phyloP scores from a whole-genome alignment of 2,113 vertebrate species.

The human region DNA sequence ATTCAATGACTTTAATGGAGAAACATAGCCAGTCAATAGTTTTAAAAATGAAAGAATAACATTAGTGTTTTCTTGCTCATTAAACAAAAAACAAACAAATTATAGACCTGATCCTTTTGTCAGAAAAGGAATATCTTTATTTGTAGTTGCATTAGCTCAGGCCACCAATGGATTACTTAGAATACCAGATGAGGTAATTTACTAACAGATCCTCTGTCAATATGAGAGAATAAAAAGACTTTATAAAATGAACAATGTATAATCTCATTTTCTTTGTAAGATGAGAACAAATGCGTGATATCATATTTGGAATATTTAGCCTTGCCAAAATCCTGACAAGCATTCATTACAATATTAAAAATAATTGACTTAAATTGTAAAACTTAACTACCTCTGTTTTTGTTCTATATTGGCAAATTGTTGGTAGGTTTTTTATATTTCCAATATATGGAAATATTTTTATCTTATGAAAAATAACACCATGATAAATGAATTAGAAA shows the following conservation, averaged over 20 bases:
- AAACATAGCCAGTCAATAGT: background rate
- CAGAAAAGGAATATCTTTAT: background rate
- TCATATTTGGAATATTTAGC: slow-evolving; percentile 10
- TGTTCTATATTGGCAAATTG: background rate
- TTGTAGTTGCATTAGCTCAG: background rate
- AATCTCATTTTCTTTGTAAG: slow-evolving; percentile 27
- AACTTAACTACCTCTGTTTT: background rate
- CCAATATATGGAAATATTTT: background rate
- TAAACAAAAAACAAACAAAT: background rate
- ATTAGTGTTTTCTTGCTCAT: background rate
- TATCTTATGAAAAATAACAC: background rate
- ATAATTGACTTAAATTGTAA: background rate
- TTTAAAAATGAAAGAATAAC: background rate
- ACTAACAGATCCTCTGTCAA: slow-evolving; percentile 23
- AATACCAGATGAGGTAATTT: slow-evolving; percentile 23
- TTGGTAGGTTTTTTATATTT: background rate
- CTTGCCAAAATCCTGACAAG: background rate
- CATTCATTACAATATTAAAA: background rate
- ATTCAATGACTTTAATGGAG: background rate
- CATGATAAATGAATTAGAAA: background rate
- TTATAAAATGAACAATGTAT: slow-evolving; percentile 41
- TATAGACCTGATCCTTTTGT: background rate
- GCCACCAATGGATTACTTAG: background rate
- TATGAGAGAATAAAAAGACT: slow-evolving; percentile 48
- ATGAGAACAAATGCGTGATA: slow-evolving; percentile 7